Evolutionary conservation across 2,888 invertebrate species (phyloP).

Genomic region (Drosophila anomelani): DNA sequence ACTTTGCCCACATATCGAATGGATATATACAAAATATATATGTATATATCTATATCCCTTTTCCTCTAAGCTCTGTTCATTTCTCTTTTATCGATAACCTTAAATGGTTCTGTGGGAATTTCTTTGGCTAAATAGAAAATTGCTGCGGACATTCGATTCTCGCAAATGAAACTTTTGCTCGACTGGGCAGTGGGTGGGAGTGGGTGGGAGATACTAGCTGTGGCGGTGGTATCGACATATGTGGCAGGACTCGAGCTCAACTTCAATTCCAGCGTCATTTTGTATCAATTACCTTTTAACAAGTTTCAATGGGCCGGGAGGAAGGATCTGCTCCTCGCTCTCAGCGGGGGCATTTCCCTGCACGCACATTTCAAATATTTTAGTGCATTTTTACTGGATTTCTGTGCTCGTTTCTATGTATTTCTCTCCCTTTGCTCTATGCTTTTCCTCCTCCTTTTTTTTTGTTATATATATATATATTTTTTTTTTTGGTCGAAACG

Average conservation of each 20-base stretch:
- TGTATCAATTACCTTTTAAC: slow-evolving; percentile 73
- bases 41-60: not conserved
- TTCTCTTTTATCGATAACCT: slow-evolving; percentile 25
- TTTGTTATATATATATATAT: not conserved
- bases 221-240: slow-evolving; percentile 23
- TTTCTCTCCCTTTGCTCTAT: not conserved
- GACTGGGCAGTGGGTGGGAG: slow-evolving; percentile 24
- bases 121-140: slow-evolving; percentile 48
- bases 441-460: not conserved
- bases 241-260: slow-evolving; percentile 40
- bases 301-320: slow-evolving; percentile 46
- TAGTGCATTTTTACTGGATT: slow-evolving; percentile 65
- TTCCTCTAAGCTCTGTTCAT: not conserved
- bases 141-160: slow-evolving; percentile 34
- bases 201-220: slow-evolving; percentile 3
- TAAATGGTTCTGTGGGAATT: slow-evolving; percentile 43
- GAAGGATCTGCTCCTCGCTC: not conserved
- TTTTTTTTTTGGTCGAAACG: slow-evolving; percentile 42
- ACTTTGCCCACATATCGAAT: slow-evolving; percentile 30
- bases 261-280: slow-evolving; percentile 61
- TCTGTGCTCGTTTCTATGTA: slow-evolving; percentile 28
- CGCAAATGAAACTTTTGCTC: slow-evolving; percentile 43
- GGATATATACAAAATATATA: slow-evolving; percentile 5
- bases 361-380: slow-evolving; percentile 76
- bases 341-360: slow-evolving; percentile 19